Conservation (phyloP, 2,797 vertebrate species). For the Jordanella pulchra region DNA sequence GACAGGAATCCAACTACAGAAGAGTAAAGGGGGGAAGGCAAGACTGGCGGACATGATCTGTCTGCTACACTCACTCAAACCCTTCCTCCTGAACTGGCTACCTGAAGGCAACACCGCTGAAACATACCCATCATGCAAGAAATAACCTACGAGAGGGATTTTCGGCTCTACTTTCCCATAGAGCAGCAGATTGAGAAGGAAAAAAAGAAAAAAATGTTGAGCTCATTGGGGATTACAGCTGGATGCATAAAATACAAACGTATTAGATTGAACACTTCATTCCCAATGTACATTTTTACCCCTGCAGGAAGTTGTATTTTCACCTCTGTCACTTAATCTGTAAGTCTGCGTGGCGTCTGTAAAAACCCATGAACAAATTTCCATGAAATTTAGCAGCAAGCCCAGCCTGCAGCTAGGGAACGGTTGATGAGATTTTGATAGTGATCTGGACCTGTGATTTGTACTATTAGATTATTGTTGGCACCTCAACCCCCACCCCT, state of each 20-base stretch:
- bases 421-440: constrained; percentile 67
- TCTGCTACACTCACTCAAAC: constrained; percentile 51
- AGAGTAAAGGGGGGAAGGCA: constrained; percentile 32
- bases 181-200: neutral
- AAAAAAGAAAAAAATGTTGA: neutral
- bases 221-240: neutral
- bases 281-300: constrained; percentile 6
- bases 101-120: constrained; percentile 25
- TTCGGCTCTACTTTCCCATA: neutral
- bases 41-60: constrained; percentile 63
- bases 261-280: neutral
- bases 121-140: constrained; percentile 14
- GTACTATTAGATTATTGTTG: constrained; percentile 64
- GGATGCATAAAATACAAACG: neutral
- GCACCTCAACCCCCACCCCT: neutral
- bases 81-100: constrained; percentile 36
- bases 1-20: constrained; percentile 69
- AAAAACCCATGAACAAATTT: constrained; percentile 33
- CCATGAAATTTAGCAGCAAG: constrained; percentile 44
- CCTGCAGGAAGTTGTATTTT: constrained; percentile 15
- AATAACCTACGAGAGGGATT: neutral
- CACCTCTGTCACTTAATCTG: constrained; percentile 33
- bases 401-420: constrained; percentile 40
- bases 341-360: constrained; percentile 17
- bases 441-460: constrained; percentile 68